A percentile compares a stretch with the other conserved stretches of the same genome.
phyloP scores from a whole-genome alignment of 30 jellyfish, hydroid and myxozoan species.

The Aurelia coerulea region DNA sequence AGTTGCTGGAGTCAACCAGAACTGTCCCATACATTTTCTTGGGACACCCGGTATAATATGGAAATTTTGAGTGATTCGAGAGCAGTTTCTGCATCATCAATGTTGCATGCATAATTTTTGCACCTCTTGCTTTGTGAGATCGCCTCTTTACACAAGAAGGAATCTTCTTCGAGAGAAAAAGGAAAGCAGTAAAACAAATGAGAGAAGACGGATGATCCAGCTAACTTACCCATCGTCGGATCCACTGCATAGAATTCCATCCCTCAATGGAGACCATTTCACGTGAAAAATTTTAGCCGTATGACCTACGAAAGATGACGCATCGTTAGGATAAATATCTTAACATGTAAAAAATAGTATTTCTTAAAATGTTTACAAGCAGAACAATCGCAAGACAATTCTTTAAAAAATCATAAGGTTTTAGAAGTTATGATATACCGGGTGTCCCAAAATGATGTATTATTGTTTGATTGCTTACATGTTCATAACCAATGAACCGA shows the following conservation, averaged over 20 bases:
- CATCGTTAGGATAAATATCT: background rate
- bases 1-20: too few relatives aligned
- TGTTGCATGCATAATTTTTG: too few relatives aligned
- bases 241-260: constrained; percentile 83
- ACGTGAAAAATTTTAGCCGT: constrained; percentile 74
- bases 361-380: background rate
- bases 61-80: too few relatives aligned
- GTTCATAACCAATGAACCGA: too few relatives aligned
- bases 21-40: too few relatives aligned
- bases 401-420: too few relatives aligned
- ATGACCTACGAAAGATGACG: constrained; percentile 51
- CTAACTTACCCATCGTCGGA: constrained; percentile 75
- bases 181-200: background rate
- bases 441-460: too few relatives aligned
- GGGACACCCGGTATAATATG: too few relatives aligned
- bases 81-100: too few relatives aligned
- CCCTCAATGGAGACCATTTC: constrained; percentile 75
- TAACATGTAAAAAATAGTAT: background rate
- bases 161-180: too few relatives aligned
- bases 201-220: background rate
- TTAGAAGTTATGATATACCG: too few relatives aligned
- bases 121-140: background rate
- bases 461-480: too few relatives aligned
- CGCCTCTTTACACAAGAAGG: background rate
- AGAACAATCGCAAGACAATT: background rate